Evolutionary conservation across 2,797 vertebrate genomes (phyloP), one percentile per base, ranked within the genome.

Genomic region (Xyrichtys novacula): DNA sequence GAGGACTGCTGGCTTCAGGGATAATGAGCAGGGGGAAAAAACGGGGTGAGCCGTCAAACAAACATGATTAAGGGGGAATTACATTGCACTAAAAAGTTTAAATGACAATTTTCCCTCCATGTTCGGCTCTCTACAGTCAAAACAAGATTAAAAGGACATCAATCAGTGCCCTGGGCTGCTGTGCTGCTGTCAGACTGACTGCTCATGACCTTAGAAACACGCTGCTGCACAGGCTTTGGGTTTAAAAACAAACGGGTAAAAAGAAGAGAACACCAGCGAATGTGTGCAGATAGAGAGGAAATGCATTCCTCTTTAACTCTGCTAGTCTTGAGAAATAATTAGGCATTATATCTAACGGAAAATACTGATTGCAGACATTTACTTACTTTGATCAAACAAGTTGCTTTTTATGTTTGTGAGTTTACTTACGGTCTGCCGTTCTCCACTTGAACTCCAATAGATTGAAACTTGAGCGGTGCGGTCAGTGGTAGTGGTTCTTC

Each of bases 401-500:
- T 12, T 34, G 32, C 2, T 34, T 34, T 34, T 34, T 34, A 36
- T 16, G 38, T 42, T 1, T 9, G 20, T 26, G n/a, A 4, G 17
- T 31, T 16, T 44, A 95, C 95, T 96, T 94, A 98, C 97, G 96
- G 96, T 96, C 97, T 97, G 94, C 96, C 96, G 95, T 97, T 97
- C 91, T 98, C 97, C 92, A 98, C 97, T 95, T 98, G 97, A 90
- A 98, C 96, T 91, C 97, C 97, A 86, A 98, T 96, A 68, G 97
- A 98, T 94, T 98, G 97, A 94, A 97, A 98, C 93, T 94, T 97
- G 12, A 93, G 77, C 46, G 91, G 88, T 34, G 88, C 43, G 90
- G 93, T 93, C 90, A 94, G 93, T 76, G 90, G 77, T 43, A 95
- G 91, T 61, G 90, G 92, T 82, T 98, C 95, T 83, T 97, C 96